These are phyloP conservation scores for Pediacus dermestoides DNA, from an alignment of 2,888 invertebrate species.

Conservation along the genomic window DNA sequence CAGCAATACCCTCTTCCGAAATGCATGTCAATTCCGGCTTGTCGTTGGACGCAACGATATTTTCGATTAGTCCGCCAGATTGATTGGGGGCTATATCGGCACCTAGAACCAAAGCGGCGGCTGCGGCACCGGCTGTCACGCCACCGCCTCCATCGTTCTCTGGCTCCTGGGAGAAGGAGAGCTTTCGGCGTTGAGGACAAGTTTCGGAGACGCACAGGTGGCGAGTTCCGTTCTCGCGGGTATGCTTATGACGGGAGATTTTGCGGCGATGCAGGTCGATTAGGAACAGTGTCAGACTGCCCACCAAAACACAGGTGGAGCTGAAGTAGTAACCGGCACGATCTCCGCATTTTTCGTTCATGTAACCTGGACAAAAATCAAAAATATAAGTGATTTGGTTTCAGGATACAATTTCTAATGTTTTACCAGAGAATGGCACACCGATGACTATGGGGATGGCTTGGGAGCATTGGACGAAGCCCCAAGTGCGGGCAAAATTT, in stretches of 20 bases:
- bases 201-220: conserved; percentile 57
- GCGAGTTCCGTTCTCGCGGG: conserved; percentile 56
- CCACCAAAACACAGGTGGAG: conserved; percentile 72
- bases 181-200: conserved; percentile 56
- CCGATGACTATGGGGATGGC: conserved; percentile 82
- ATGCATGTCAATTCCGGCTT: conserved; percentile 78
- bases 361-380: conserved; percentile 61
- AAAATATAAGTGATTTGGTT: conserved; percentile 1
- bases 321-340: conserved; percentile 83
- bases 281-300: conserved; percentile 73
- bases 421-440: conserved; percentile 73
- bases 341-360: conserved; percentile 72
- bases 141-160: conserved; percentile 54
- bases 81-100: conserved; percentile 49
- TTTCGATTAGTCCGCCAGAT: conserved; percentile 50
- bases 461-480: conserved; percentile 83
- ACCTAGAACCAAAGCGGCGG: conserved; percentile 54
- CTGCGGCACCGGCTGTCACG: conserved; percentile 54
- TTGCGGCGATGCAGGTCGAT: conserved; percentile 75
- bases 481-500: conserved; percentile 85
- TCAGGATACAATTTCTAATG: neutral
- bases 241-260: conserved; percentile 68
- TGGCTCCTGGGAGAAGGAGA: conserved; percentile 60
- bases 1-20: conserved; percentile 74
- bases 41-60: conserved; percentile 52